phyloP scores from a whole-genome alignment of 2,888 invertebrate genomes.

The Osmoderma eremita region DNA sequence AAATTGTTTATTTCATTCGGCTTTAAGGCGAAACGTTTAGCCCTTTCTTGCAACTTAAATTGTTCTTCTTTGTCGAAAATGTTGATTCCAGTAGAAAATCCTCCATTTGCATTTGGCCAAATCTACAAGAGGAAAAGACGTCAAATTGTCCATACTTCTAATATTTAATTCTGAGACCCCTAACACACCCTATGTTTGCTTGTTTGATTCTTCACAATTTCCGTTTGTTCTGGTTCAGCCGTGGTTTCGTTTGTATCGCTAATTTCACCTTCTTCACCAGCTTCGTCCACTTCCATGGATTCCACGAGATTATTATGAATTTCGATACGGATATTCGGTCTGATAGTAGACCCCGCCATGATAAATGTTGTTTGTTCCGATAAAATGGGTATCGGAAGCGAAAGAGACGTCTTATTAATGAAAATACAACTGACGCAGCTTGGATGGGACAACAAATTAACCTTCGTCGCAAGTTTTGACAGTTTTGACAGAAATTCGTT shows the following conservation, averaged over 20 bases:
- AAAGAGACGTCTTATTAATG: not conserved
- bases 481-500: not conserved
- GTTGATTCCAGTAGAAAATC: slow-evolving; percentile 65
- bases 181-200: slow-evolving; percentile 38
- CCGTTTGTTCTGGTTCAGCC: slow-evolving; percentile 9
- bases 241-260: slow-evolving; percentile 55
- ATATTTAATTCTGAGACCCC: not conserved
- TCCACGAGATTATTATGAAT: slow-evolving; percentile 63
- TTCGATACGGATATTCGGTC: slow-evolving; percentile 64
- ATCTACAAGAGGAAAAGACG: slow-evolving; percentile 45
- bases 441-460: not conserved
- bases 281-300: slow-evolving; percentile 66
- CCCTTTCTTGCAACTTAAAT: slow-evolving; percentile 66
- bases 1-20: slow-evolving; percentile 61
- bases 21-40: slow-evolving; percentile 68
- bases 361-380: no score
- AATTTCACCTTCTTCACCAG: slow-evolving; percentile 63
- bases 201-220: slow-evolving; percentile 29
- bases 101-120: slow-evolving; percentile 59
- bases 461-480: slow-evolving; percentile 4
- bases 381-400: no score
- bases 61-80: slow-evolving; percentile 66
- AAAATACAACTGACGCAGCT: slow-evolving; percentile 5
- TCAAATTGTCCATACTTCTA: not conserved
- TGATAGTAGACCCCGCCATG: slow-evolving; percentile 49